Base-by-base conservation (phyloP, 2,888 invertebrate species). In the Cryptus viduatorius region DNA sequence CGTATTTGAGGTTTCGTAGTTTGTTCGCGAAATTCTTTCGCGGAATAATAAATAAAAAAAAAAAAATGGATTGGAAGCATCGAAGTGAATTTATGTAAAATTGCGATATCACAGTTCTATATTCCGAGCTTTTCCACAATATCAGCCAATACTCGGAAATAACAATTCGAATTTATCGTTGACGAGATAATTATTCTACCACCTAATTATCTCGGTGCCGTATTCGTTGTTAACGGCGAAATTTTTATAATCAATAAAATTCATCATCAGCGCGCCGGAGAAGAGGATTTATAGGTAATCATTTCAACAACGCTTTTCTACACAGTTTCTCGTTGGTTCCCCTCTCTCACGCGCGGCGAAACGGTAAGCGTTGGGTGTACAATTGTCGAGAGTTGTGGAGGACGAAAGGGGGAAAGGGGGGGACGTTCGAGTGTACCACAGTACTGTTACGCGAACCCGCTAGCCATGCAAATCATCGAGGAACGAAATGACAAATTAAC, bases 401-500 rank as follows among this genome's bases (percentile, higher is more conserved):
- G 48, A 48, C 12, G 48, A 12, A 5, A 8, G 37, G 37, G 37
- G 37, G 37, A 37, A 0, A 37, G 37, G 7, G 37, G 37, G 37
- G 8, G 4, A 37, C 31, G 61, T 61, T 61, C 31, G 61, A 61
- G 61, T 31, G 61, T 61, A 56, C 56, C 56, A 24, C 56, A 24
- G 56, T 61, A 61, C 29, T 29, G 61, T 14, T 24, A 31, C 61
- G 31, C 77, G 73, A 61, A 48, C 64, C 48, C 68, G 77, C 86
- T 88, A 88, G 87, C 5, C 88, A 89, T 90, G 89, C 89, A 91
- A 92, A 92, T 91, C 89, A 89, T 90, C 89, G 89, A 87, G 87
- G 87, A 86, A 89, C 89, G 87, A 91, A 92, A 92, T 92, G 93
- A 92, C 92, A 91, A 92, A 92, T 92, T 91, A 92, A 93, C 90